phyloP scores from a whole-genome alignment of 2,888 invertebrate genomes.

The Macrophya alboannulata region DNA sequence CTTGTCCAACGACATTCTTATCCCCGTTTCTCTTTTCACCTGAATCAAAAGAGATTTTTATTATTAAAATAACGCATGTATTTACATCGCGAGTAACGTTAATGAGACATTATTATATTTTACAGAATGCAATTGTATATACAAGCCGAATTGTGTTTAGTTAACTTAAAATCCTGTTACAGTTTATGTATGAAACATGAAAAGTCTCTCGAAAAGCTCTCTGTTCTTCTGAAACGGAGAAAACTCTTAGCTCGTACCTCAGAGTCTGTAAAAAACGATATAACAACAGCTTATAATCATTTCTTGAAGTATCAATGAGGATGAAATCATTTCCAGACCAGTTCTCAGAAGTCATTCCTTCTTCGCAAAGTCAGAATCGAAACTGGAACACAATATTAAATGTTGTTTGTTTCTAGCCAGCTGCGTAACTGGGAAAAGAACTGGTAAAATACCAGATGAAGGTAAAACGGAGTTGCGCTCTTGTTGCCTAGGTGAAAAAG shows the following conservation, averaged over 20 bases:
- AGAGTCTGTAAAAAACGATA: neutral
- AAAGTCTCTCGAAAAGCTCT: neutral
- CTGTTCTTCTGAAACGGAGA: neutral
- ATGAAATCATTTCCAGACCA: neutral
- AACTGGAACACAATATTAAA: neutral
- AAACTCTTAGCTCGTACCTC: neutral
- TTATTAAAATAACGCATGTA: neutral
- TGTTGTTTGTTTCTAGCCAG: neutral
- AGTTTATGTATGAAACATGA: constrained; percentile 61
- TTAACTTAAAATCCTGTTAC: constrained; percentile 56
- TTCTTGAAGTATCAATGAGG: neutral
- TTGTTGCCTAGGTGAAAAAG: neutral
- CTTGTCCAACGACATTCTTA: constrained; percentile 72
- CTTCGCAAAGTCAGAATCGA: neutral
- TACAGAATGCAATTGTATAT: constrained; percentile 63
- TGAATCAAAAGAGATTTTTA: constrained; percentile 66
- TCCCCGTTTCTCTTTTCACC: constrained; percentile 77
- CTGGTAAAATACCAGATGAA: neutral
- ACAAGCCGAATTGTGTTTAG: constrained; percentile 42
- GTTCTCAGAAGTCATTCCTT: neutral
- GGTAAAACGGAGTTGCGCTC: neutral
- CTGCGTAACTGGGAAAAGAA: neutral
- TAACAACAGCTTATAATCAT: neutral
- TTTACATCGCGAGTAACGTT: neutral
- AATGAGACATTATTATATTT: constrained; percentile 18